These are phyloP conservation scores for Dendroctonus valens DNA, from an alignment of 1,140 invertebrate genomes.

Conservation along the genomic window DNA sequence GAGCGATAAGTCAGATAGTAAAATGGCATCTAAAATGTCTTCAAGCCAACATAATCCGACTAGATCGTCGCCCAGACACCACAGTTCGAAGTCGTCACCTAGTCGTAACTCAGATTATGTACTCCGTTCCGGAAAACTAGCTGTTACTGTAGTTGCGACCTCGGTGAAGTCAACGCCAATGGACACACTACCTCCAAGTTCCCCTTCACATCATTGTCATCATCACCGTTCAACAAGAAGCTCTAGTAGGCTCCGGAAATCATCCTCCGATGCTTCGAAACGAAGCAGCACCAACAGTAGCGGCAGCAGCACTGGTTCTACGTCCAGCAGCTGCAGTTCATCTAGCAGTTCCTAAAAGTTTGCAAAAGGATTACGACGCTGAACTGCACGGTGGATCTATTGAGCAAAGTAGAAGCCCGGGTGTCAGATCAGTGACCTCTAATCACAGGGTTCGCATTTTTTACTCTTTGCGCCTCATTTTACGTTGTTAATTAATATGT, in stretches of 20 bases:
- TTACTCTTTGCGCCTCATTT: not conserved
- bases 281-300: conserved; percentile 4
- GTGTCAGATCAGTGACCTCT: conserved; percentile 42
- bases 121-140: conserved; percentile 10
- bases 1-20: conserved; percentile 29
- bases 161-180: conserved; percentile 13
- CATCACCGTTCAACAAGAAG: conserved; percentile 9
- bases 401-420: conserved; percentile 41
- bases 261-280: conserved; percentile 17
- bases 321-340: conserved; percentile 31
- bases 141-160: conserved; percentile 1
- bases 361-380: conserved; percentile 40
- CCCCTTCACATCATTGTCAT: conserved; percentile 17
- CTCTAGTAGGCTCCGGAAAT: conserved; percentile 27
- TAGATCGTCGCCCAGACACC: conserved; percentile 18
- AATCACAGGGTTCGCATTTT: conserved; percentile 43
- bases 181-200: conserved; percentile 21
- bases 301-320: conserved; percentile 18
- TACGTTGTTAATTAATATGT: not conserved
- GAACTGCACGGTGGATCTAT: conserved; percentile 44
- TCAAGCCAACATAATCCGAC: conserved; percentile 18
- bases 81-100: conserved; percentile 19
- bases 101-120: conserved; percentile 7
- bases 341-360: conserved; percentile 29
- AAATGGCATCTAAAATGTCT: conserved; percentile 19